Percentiles rank a stretch among this genome's conserved stretches.
Evolutionary conservation across 2,888 invertebrate genomes (phyloP).

Genomic region (Campoletis raptor): DNA sequence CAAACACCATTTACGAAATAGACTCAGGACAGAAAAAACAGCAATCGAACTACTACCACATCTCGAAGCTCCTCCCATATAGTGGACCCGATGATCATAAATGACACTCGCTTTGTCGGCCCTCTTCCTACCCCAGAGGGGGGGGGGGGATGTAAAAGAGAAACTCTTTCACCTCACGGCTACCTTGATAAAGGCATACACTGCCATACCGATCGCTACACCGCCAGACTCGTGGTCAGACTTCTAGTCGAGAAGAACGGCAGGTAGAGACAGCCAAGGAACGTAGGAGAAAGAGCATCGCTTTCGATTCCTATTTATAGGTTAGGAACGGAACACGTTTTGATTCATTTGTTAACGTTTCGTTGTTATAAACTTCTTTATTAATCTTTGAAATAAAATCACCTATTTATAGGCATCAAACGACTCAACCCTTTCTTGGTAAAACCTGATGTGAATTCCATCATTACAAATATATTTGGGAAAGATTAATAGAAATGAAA

Average conservation of each 20-base stretch:
- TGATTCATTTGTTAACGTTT: no score
- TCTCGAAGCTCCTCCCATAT: constrained; percentile 60
- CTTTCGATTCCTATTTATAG: constrained; percentile 43
- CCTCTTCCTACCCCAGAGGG: constrained; percentile 39
- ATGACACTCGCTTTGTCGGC: constrained; percentile 29
- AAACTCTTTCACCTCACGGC: constrained; percentile 7
- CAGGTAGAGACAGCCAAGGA: constrained; percentile 7
- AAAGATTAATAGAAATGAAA: no score
- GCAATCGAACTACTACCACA: constrained; percentile 61
- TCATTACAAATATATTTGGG: no score
- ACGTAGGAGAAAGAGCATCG: constrained; percentile 18
- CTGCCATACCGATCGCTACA: constrained; percentile 26
- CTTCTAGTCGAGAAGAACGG: neutral
- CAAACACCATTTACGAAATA: constrained; percentile 62
- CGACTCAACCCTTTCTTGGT: neutral
- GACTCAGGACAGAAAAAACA: constrained; percentile 60
- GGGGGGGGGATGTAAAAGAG: constrained; percentile 60
- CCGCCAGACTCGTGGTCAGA: neutral
- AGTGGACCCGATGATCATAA: constrained; percentile 40
- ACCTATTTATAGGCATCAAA: constrained; percentile 42
- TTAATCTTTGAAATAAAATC: neutral
- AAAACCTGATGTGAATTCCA: neutral
- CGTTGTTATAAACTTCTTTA: neutral
- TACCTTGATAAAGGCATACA: neutral
- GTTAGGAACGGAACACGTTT: neutral